Evolutionary conservation across 1,140 invertebrate species (phyloP).

Genomic region (Drosophila jambulina): DNA sequence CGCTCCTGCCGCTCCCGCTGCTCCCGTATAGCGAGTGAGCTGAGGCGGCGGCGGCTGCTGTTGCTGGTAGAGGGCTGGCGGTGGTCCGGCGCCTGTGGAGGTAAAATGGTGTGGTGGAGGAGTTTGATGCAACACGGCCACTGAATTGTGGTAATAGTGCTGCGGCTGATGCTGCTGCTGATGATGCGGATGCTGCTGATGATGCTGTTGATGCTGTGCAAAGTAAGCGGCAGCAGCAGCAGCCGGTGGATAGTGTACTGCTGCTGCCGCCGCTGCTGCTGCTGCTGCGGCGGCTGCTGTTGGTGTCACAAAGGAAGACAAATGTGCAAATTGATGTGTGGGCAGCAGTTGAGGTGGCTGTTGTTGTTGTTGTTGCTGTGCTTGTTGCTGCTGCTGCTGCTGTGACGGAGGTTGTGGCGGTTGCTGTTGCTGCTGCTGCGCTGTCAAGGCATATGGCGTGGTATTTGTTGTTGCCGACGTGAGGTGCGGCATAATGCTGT

Average conservation of each 20-base stretch:
- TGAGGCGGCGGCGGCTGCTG: slow-evolving; percentile 54
- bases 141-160: slow-evolving; percentile 75
- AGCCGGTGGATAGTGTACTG: slow-evolving; percentile 60
- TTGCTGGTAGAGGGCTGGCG: slow-evolving; percentile 67
- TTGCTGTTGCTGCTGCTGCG: slow-evolving; percentile 43
- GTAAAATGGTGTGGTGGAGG: slow-evolving; percentile 74
- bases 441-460: slow-evolving; percentile 57
- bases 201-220: slow-evolving; percentile 64
- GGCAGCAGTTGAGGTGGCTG: slow-evolving; percentile 53
- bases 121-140: slow-evolving; percentile 65
- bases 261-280: slow-evolving; percentile 50
- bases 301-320: slow-evolving; percentile 74
- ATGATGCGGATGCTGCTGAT: slow-evolving; percentile 56
- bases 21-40: slow-evolving; percentile 54
- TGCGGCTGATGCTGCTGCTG: slow-evolving; percentile 52
- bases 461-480: slow-evolving; percentile 44
- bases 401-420: slow-evolving; percentile 29
- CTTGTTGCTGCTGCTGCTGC: slow-evolving; percentile 33
- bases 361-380: slow-evolving; percentile 40
- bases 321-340: slow-evolving; percentile 70
- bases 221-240: slow-evolving; percentile 66
- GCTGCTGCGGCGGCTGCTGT: slow-evolving; percentile 40
- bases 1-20: slow-evolving; percentile 32
- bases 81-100: slow-evolving; percentile 72
- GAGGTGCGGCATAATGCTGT: slow-evolving; percentile 50